These are phyloP conservation scores for Sebastolobus alascanus DNA, from an alignment of 2,797 vertebrate species.

Conservation along the genomic window DNA sequence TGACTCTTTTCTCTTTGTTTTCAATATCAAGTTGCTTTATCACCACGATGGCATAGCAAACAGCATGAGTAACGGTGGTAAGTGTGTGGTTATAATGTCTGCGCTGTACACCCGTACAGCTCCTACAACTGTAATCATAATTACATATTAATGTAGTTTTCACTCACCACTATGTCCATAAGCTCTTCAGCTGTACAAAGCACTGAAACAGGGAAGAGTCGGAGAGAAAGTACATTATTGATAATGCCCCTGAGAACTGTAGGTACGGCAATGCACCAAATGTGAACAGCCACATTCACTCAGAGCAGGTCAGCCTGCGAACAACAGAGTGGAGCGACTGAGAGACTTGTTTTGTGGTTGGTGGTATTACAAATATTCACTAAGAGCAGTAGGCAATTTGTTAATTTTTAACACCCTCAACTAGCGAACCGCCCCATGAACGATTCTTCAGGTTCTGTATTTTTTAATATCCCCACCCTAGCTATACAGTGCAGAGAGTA, in stretches of 20 bases:
- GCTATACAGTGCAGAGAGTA: too few relatives aligned
- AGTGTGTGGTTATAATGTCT: not conserved
- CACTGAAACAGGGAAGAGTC: not conserved
- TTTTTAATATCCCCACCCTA: too few relatives aligned
- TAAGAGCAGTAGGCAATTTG: rapidly evolving
- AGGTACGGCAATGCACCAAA: not conserved
- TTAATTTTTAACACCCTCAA: too few relatives aligned
- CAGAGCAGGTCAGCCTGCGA: not conserved
- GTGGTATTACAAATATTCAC: not conserved
- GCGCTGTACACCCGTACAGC: too few relatives aligned
- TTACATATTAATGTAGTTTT: not conserved
- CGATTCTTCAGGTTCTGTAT: too few relatives aligned
- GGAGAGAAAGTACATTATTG: not conserved
- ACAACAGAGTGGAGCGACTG: not conserved
- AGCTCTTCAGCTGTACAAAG: not conserved
- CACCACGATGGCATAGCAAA: not conserved
- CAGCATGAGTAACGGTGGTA: not conserved
- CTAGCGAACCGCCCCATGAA: too few relatives aligned
- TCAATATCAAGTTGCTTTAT: not conserved
- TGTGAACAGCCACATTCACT: not conserved
- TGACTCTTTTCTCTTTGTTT: not conserved
- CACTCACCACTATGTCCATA: not conserved
- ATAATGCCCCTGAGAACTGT: not conserved
- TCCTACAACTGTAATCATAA: not conserved
- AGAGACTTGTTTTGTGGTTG: too few relatives aligned